Percentiles rank a stretch among this genome's conserved stretches.
phyloP scores from a whole-genome alignment of 2,113 vertebrate species.

The Nycticebus coucang region DNA sequence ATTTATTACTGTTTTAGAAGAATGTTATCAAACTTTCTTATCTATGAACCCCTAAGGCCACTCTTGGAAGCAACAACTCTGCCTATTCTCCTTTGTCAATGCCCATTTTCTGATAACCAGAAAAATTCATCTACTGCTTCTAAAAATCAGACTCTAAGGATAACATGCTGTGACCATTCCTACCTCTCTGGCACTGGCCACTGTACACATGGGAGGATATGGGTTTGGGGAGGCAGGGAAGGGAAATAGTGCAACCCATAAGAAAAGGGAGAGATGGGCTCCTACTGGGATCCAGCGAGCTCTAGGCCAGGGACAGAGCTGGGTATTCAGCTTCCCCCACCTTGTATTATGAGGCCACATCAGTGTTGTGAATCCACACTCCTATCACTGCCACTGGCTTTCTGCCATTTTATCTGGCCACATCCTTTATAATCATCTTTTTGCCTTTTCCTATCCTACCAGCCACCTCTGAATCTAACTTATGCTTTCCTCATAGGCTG shows the following conservation, averaged over 20 bases:
- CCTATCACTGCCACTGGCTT: too few relatives aligned
- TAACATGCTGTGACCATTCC: background rate
- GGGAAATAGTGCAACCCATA: background rate
- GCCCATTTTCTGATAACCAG: background rate
- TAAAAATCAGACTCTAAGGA: background rate
- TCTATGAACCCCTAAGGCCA: background rate
- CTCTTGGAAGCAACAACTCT: background rate
- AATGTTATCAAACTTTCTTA: background rate
- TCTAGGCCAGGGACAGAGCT: too few relatives aligned
- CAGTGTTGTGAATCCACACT: background rate
- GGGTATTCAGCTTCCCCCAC: background rate
- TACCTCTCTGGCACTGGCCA: background rate
- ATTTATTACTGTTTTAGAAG: background rate
- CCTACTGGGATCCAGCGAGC: background rate
- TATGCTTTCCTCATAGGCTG: background rate
- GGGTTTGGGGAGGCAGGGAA: background rate
- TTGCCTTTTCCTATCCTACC: background rate
- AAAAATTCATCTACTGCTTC: background rate
- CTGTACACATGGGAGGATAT: background rate
- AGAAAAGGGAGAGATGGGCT: background rate
- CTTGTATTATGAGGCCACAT: background rate
- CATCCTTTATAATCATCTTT: background rate
- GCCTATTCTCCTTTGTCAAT: background rate
- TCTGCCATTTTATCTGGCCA: background rate
- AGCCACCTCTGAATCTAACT: background rate